Conservation (phyloP, 2,888 invertebrate species). For the Blomia tropicalis region DNA sequence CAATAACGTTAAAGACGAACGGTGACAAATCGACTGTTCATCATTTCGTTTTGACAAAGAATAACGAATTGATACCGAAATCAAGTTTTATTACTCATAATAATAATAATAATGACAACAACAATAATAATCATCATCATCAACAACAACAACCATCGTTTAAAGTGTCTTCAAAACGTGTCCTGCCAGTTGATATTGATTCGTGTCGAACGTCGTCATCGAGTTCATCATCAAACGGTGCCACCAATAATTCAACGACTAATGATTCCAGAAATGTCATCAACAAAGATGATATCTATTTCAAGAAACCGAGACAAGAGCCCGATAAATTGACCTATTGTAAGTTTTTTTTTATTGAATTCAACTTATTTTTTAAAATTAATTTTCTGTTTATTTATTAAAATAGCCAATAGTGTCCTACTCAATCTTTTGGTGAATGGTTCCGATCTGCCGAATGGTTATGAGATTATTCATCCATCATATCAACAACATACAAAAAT, state of each 20-base stretch:
- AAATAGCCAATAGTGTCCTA: conserved; percentile 50
- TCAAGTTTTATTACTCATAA: neutral
- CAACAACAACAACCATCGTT: no score
- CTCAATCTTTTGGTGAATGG: conserved; percentile 90
- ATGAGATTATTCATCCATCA: neutral
- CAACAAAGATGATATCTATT: neutral
- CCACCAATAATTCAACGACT: neutral
- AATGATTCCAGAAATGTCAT: neutral
- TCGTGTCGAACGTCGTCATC: neutral
- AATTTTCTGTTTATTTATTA: neutral
- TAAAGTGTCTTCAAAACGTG: neutral
- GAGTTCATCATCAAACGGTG: neutral
- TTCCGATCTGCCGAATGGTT: conserved; percentile 75
- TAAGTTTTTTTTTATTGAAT: conserved; percentile 7
- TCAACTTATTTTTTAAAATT: neutral
- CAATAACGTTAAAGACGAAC: no score
- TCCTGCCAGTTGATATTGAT: neutral
- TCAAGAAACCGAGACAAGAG: conserved; percentile 7
- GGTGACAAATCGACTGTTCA: neutral
- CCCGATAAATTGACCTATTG: neutral
- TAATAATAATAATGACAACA: no score
- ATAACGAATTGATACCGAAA: conserved; percentile 9
- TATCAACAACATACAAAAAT: no score
- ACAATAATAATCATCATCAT: no score
- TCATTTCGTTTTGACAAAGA: conserved; percentile 12